Percentiles rank a stretch among this genome's conserved stretches.
These are phyloP conservation scores for Trididemnum miniatum DNA, from an alignment of 23 tunicate genomes.

Conservation along the genomic window DNA sequence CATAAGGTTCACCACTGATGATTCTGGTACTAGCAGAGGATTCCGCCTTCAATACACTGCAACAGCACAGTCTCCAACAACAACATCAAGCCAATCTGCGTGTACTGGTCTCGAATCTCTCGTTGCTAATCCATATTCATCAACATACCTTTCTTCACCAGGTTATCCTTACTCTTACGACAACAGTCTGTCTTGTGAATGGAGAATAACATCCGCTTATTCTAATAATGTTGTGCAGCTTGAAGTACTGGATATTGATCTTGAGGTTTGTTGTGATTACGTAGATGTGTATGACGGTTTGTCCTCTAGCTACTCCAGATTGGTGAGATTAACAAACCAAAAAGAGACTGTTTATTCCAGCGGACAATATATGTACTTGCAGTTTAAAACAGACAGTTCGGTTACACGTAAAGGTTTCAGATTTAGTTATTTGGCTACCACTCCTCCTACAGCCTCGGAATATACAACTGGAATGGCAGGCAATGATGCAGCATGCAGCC, in stretches of 20 bases:
- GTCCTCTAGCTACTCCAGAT: background rate
- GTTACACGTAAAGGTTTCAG: constrained; percentile 3
- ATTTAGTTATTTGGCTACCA: background rate
- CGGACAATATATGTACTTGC: constrained; percentile 10
- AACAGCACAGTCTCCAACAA: background rate
- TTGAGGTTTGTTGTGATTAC: constrained; percentile 11
- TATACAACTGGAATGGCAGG: background rate
- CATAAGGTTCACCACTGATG: background rate
- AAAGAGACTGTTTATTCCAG: background rate
- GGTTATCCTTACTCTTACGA: constrained; percentile 3
- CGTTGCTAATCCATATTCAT: background rate
- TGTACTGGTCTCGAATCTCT: background rate
- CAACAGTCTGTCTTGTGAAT: constrained; percentile 1
- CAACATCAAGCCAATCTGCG: too few species aligned
- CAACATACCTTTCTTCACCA: background rate
- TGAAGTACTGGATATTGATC: constrained; percentile 1
- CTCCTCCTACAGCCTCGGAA: background rate
- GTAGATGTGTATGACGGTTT: constrained; percentile 20
- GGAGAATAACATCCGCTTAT: background rate
- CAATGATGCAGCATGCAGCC: background rate
- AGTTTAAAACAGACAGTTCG: background rate
- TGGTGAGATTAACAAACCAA: background rate
- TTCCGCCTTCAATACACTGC: background rate
- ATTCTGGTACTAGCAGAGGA: background rate
- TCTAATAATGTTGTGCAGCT: background rate